Base-by-base conservation (phyloP, 2,113 vertebrate species). In the pig (Sus scrofa) region DNA sequence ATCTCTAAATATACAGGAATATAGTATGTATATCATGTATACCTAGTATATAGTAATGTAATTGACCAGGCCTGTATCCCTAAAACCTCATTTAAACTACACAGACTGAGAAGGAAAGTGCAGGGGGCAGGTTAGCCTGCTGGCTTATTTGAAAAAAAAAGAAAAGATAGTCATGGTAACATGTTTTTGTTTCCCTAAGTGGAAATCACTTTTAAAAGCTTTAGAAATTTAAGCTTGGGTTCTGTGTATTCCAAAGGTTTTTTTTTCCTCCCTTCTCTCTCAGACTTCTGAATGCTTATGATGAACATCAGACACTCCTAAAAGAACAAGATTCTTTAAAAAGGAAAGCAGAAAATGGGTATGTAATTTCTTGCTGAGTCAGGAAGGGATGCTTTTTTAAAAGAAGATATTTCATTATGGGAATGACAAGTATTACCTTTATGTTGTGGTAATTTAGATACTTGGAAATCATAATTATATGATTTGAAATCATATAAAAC, bases 261-360 rank as follows among this genome's bases (percentile, higher is more conserved):
- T 58, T 95, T 44, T 44, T 44, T 8, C 44, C 44, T 8, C 44
- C 19, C 52, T 93, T 85, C 3, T 60, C 12, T 37, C 70, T 58
- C 74, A 99, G 99, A 96, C 99, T 99, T 63, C 96, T 99, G 96
- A 98, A 99, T 77, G 99, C 99, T 26, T 99, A 99, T 39, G 99
- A 99, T 13, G 99, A 99, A 83, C 99, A 99, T 73, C 99, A 99
- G 87, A 99, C 99, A 8, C 99, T 99, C 73, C 97, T 99, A 65
- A 99, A 99, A 98, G 99, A 99, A 98, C 99, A 99, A 44, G 99
- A 99, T n/a, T 97, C 98, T 13, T 78, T 99, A 32, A 99, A 99
- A 97, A 99, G 99, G 97, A 99, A 99, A 97, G 99, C 99, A 0
- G 99, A 99, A 98, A 99, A 99, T 58, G 99, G 99, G 98, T 99